These are phyloP conservation scores for Laterallus jamaicensis DNA, from an alignment of 2,113 vertebrate species.

Conservation along the genomic window DNA sequence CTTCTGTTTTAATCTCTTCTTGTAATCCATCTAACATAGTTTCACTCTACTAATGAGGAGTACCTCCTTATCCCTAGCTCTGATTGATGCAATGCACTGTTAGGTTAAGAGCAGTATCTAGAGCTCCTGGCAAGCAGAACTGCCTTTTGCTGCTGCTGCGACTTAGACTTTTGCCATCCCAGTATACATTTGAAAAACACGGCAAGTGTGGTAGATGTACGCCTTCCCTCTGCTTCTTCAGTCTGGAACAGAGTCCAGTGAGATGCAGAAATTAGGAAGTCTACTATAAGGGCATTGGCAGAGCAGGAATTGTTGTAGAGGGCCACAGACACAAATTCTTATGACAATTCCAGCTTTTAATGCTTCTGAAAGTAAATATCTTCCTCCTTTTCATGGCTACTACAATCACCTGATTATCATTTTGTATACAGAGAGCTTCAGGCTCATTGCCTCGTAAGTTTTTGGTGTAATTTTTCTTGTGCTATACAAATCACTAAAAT, in stretches of 20 bases:
- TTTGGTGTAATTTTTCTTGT: neutral
- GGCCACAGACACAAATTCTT: neutral
- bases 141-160: neutral
- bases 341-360: neutral
- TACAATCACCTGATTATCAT: neutral
- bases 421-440: neutral
- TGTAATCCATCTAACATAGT: neutral
- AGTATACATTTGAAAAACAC: neutral
- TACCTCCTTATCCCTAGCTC: neutral
- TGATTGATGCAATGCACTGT: neutral
- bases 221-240: neutral
- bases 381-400: neutral
- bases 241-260: neutral
- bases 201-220: neutral
- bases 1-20: neutral
- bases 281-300: neutral
- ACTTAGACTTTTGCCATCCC: neutral
- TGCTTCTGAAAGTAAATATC: neutral
- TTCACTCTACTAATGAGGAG: neutral
- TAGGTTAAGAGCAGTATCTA: neutral
- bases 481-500: neutral
- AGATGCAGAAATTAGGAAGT: neutral
- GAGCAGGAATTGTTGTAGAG: neutral
- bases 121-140: neutral
- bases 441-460: neutral